Evolutionary conservation across 2,797 vertebrate genomes (phyloP).

Genomic region (Lutra lutra): DNA sequence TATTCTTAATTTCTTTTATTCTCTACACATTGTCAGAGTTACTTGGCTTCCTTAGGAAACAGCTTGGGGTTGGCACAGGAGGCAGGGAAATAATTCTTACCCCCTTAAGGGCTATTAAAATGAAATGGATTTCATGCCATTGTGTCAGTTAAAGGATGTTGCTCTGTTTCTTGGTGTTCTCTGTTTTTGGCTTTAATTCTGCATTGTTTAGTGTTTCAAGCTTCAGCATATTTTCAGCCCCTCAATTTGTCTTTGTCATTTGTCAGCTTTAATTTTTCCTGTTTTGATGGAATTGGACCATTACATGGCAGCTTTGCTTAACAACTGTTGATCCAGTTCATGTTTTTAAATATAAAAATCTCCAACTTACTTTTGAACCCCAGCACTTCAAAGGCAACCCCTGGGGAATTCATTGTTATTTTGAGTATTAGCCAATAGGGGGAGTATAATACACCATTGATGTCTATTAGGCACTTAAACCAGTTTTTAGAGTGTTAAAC

Average conservation of each 20-base stretch:
- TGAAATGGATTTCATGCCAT: conserved; percentile 78
- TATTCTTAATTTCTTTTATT: conserved; percentile 52
- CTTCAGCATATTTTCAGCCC: conserved; percentile 45
- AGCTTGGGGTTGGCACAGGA: conserved; percentile 69
- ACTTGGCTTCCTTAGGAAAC: conserved; percentile 65
- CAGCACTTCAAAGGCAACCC: conserved; percentile 61
- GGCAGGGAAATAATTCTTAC: conserved; percentile 81
- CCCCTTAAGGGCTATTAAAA: conserved; percentile 80
- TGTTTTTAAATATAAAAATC: conserved; percentile 64
- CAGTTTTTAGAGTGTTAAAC: not conserved
- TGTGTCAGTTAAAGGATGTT: conserved; percentile 78
- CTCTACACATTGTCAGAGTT: conserved; percentile 35
- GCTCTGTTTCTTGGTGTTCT: conserved; percentile 75
- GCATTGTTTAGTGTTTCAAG: conserved; percentile 78
- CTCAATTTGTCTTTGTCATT: conserved; percentile 66
- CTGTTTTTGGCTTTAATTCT: conserved; percentile 76
- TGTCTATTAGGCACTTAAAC: not conserved
- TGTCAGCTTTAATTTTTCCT: conserved; percentile 75
- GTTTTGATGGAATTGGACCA: conserved; percentile 72
- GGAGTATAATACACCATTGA: conserved; percentile 80
- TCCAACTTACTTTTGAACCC: conserved; percentile 30
- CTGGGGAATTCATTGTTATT: conserved; percentile 76
- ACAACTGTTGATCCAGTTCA: conserved; percentile 60
- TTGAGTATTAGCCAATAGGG: conserved; percentile 84
- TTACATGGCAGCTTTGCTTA: conserved; percentile 41